Evolutionary conservation across 2,113 vertebrate genomes (phyloP), one percentile per base, ranked within the genome.

Genomic region (Brachyhypopomus occidentalis): DNA sequence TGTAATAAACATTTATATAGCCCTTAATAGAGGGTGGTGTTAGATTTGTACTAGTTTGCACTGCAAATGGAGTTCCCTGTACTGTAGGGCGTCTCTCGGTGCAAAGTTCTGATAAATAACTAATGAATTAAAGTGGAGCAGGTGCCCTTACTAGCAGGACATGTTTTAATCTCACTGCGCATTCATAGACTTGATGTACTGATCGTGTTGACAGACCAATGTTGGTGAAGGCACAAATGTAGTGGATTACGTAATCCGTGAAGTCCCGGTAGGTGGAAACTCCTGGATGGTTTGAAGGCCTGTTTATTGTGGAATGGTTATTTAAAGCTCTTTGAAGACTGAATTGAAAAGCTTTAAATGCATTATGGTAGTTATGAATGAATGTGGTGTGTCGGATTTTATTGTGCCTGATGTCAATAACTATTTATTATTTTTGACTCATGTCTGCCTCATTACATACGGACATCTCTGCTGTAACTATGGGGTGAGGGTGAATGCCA

Each of bases 401-500:
- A 41, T 80, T 70, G 82, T 88, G 82, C 84, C 86, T 88, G 66
- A 23, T 58, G 38, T 70, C n/a, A 56, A n/a, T 36, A 12, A 38
- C 17, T 36, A 52, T n/a, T 78, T 75, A 72, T 62, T 25, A 74
- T 70, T 81, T 85, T 83, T 41, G 70, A 56, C 72, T 77, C 81
- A 77, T 62, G 87, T 22, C 73, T 70, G 74, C 63, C 64, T 72
- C 48, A 63, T 87, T 87, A 85, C 88, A 79, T 90, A 89, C 79
- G 87, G 84, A 86, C 63, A 87, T 71, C 84, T 81, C 91, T 79
- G 82, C 80, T 81, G 86, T 87, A 91, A 85, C 63, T 64, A 41
- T 58, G 77, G 48, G 86, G 83, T 76, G 55, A 74, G 72, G 70
- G 22, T 69, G 78, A 36, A 30, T 63, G 4, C 14, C 36, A 22